A percentile compares a stretch with the other conserved stretches of the same genome.
Conservation (phyloP, 1,140 invertebrate genomes). For the Anagrus nilaparvatae region DNA sequence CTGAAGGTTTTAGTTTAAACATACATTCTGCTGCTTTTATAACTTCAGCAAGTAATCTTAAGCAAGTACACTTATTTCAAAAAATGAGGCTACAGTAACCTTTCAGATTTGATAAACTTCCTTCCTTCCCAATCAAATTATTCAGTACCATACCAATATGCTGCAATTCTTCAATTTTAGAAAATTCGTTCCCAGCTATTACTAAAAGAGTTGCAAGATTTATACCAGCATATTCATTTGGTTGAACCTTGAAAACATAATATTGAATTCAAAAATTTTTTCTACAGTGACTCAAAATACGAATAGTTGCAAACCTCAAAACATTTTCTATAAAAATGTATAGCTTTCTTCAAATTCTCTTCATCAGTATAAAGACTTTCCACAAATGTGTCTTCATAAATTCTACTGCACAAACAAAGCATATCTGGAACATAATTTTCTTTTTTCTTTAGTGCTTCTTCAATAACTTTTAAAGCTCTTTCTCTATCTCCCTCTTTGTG, state of each 20-base stretch:
- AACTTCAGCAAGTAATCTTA: slow-evolving; percentile 95
- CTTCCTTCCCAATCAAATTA: slow-evolving; percentile 96
- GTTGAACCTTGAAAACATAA: slow-evolving; percentile 61
- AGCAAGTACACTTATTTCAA: slow-evolving; percentile 96
- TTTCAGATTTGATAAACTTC: slow-evolving; percentile 80
- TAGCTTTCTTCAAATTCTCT: slow-evolving; percentile 83
- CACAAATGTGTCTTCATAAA: slow-evolving; percentile 98
- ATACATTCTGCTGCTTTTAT: slow-evolving; percentile 97
- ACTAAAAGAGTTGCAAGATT: slow-evolving; percentile 96
- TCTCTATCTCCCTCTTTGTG: slow-evolving; percentile 92
- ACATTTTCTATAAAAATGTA: slow-evolving; percentile 96
- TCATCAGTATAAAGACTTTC: slow-evolving; percentile 86
- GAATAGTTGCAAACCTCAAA: slow-evolving; percentile 55
- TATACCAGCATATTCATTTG: slow-evolving; percentile 98
- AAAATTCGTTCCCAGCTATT: slow-evolving; percentile 94
- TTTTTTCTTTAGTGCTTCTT: slow-evolving; percentile 80
- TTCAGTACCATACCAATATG: slow-evolving; percentile 91
- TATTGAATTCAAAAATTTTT: slow-evolving; percentile 5
- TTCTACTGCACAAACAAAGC: slow-evolving; percentile 95
- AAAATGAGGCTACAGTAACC: slow-evolving; percentile 99
- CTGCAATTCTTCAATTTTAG: slow-evolving; percentile 80
- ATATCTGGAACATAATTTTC: slow-evolving; percentile 94
- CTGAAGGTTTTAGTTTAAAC: slow-evolving; percentile 97
- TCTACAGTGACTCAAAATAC: not conserved
- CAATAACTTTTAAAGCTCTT: slow-evolving; percentile 84